A percentile compares a stretch with the other conserved stretches of the same genome.
These are phyloP conservation scores for Ceratotherium simum DNA, from an alignment of 2,113 vertebrate species.

Conservation along the genomic window DNA sequence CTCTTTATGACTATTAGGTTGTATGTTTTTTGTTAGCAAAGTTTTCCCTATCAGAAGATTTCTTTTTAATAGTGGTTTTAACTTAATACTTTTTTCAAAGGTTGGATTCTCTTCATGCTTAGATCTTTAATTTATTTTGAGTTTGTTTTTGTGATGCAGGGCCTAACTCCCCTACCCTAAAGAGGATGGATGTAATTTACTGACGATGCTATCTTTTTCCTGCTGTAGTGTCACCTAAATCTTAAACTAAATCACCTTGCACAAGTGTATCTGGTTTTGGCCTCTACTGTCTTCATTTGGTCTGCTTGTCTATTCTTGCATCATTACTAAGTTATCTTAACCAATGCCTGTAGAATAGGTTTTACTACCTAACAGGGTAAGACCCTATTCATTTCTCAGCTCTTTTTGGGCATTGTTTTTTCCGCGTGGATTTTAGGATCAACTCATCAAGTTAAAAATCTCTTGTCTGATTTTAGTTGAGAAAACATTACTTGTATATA, in stretches of 20 bases:
- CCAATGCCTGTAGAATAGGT: neutral
- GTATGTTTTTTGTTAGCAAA: neutral
- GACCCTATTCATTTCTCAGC: neutral
- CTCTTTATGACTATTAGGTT: neutral
- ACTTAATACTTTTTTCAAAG: neutral
- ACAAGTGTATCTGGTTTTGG: neutral
- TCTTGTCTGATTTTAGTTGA: conserved; percentile 10
- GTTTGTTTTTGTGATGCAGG: neutral
- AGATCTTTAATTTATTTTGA: neutral
- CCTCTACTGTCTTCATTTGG: neutral
- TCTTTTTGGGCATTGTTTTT: neutral
- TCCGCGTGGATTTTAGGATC: neutral
- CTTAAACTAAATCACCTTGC: neutral
- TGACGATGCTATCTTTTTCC: neutral
- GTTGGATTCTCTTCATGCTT: neutral
- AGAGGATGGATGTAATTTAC: neutral
- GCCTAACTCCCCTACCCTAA: neutral
- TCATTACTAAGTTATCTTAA: neutral
- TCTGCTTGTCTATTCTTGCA: neutral
- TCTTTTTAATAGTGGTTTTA: neutral
- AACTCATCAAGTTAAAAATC: neutral
- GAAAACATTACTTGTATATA: neutral
- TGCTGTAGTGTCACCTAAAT: neutral
- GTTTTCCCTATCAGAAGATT: neutral
- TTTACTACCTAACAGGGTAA: neutral